phyloP scores from a whole-genome alignment of 2,113 vertebrate species.

The Erinaceus europaeus region DNA sequence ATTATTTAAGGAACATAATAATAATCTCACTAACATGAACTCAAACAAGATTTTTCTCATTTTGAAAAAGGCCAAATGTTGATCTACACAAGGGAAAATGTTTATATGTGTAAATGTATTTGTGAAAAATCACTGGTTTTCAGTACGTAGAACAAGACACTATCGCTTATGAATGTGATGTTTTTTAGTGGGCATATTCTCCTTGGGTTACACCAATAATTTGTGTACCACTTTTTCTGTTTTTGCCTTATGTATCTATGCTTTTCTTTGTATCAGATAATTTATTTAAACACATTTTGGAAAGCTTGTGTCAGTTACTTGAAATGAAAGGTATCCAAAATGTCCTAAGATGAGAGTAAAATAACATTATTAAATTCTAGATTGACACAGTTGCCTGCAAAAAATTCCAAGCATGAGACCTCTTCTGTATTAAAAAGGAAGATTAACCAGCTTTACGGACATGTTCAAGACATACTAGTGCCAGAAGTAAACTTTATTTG shows the following conservation, averaged over 20 bases:
- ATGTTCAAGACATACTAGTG: not conserved
- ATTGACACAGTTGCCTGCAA: not conserved
- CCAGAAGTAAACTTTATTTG: not conserved
- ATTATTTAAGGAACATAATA: too few relatives aligned
- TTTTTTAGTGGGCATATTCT: not conserved
- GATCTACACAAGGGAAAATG: not conserved
- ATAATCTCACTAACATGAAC: not conserved
- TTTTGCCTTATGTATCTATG: not conserved
- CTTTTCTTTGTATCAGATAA: conserved; percentile 34
- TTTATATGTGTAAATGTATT: not conserved
- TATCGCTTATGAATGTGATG: not conserved
- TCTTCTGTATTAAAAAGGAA: not conserved
- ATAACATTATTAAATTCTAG: not conserved
- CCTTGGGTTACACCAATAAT: not conserved
- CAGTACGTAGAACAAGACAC: not conserved
- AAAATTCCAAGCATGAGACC: not conserved
- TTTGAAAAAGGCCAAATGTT: not conserved
- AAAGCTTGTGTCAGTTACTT: not conserved
- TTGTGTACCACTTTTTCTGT: not conserved
- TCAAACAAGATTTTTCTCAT: not conserved
- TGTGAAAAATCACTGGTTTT: not conserved
- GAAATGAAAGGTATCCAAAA: not conserved
- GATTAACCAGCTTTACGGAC: not conserved
- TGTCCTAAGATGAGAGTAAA: conserved; percentile 2
- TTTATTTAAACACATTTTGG: conserved; percentile 23